Base-by-base conservation (phyloP, 2,113 vertebrate genomes). In the Arenaria interpres region DNA sequence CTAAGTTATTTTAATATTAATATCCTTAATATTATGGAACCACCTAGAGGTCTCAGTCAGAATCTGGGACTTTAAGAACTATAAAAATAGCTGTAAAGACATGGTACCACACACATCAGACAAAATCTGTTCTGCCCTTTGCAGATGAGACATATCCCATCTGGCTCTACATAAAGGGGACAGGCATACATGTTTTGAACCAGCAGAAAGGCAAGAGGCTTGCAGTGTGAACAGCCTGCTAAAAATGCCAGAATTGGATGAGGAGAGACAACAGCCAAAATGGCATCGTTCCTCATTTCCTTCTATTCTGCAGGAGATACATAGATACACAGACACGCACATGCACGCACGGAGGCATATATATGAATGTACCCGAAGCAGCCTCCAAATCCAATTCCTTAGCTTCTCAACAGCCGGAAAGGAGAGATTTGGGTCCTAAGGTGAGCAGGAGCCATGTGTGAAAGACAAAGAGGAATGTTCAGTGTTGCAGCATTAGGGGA, bases 121-220 rank as follows among this genome's bases (percentile, higher is more conserved):
- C 75, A 90, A 95, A 96, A 97, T 96, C 96, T 95, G 92, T 94
- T 94, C 81, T 90, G 85, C 85, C 88, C 90, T 96, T 95, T 97
- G 76, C 88, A 95, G 92, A 92, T 94, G 93, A 97, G 95, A 88
- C 10, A 25, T 88, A 88, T 90, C 80, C 96, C 95, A 94, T 96
- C 95, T 97, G 93, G 83, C 68, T 96, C 60, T 68, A 60, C 12
- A 2, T 86, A 82, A 94, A 90, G 79, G 79, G 92, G 93, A 71
- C 62, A 93, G 67, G 79, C 79, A 63, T 90, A 54, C 59, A 56
- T 64, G 88, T 80, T 91, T 95, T 3, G 46, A 95, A 80, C 53
- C 50, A 94, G 78, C 77, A 91, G 82, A 68, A 94, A 96, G 83
- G 39, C 92, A 94, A 96, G 82, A 94, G 57, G 19, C 66, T 95